Evolutionary conservation across 1,140 invertebrate genomes (phyloP).

Genomic region (Panagrolaimus sp.): DNA sequence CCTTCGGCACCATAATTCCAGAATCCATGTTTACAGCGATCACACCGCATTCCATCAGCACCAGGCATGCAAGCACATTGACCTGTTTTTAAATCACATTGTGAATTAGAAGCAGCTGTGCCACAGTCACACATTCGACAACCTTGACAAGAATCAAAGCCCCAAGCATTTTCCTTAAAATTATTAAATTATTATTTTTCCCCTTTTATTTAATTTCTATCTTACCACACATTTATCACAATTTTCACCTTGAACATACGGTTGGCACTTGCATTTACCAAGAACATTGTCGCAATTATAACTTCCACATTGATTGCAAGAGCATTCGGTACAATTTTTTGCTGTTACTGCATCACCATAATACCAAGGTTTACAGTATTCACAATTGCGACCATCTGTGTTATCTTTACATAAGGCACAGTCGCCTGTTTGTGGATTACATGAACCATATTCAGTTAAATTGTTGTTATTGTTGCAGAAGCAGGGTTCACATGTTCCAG

Average conservation of each 20-base stretch:
- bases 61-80: conserved; percentile 89
- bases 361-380: conserved; percentile 79
- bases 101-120: conserved; percentile 72
- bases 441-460: conserved; percentile 71
- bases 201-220: too few species aligned
- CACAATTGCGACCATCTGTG: conserved; percentile 79
- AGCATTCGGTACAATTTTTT: conserved; percentile 66
- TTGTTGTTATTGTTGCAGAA: conserved; percentile 88
- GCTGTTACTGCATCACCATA: conserved; percentile 81
- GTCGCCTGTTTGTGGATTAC: conserved; percentile 79
- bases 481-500: conserved; percentile 78
- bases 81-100: conserved; percentile 79
- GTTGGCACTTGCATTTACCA: conserved; percentile 78
- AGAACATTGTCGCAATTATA: conserved; percentile 65
- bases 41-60: conserved; percentile 88
- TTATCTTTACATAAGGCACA: conserved; percentile 84
- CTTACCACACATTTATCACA: conserved; percentile 73
- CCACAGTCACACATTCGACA: conserved; percentile 53
- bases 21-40: conserved; percentile 83
- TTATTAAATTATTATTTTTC: too few species aligned
- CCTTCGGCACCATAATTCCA: conserved; percentile 84
- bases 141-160: conserved; percentile 51
- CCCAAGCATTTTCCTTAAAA: conserved; percentile 51
- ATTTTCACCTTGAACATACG: conserved; percentile 78
- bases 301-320: conserved; percentile 66